Evolutionary conservation across 2,113 vertebrate genomes (phyloP).

Genomic region (Leucosticte australis): DNA sequence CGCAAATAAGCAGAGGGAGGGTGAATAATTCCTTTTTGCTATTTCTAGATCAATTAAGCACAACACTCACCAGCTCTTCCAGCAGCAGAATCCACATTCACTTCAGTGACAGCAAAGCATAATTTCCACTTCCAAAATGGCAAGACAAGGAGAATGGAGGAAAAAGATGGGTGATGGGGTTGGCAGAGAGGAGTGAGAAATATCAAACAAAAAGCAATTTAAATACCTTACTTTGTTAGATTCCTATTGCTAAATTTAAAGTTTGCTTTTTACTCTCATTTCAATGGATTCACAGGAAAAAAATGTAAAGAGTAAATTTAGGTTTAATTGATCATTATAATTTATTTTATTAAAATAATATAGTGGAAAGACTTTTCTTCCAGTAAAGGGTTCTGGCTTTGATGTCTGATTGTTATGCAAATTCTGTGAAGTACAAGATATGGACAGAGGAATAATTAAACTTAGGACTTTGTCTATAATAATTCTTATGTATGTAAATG

Average conservation of each 20-base stretch:
- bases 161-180: neutral
- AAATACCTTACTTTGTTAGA: neutral
- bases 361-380: neutral
- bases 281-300: neutral
- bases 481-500: slow-evolving; percentile 2
- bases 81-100: neutral
- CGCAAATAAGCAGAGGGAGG: slow-evolving; percentile 18
- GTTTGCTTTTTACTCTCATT: slow-evolving; percentile 11
- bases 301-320: neutral
- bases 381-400: neutral
- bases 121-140: neutral
- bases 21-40: slow-evolving; percentile 21
- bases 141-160: neutral
- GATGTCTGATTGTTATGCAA: slow-evolving; percentile 49
- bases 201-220: slow-evolving; percentile 9
- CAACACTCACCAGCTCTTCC: neutral
- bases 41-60: neutral
- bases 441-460: slow-evolving; percentile 31
- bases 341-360: slow-evolving; percentile 28
- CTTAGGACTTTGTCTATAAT: neutral
- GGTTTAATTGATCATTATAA: slow-evolving; percentile 48
- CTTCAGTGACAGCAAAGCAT: neutral
- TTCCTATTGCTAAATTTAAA: neutral
- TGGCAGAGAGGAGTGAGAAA: neutral
- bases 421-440: neutral